These are phyloP conservation scores for Archips crataeganus DNA, from an alignment of 2,888 invertebrate species.

Conservation along the genomic window DNA sequence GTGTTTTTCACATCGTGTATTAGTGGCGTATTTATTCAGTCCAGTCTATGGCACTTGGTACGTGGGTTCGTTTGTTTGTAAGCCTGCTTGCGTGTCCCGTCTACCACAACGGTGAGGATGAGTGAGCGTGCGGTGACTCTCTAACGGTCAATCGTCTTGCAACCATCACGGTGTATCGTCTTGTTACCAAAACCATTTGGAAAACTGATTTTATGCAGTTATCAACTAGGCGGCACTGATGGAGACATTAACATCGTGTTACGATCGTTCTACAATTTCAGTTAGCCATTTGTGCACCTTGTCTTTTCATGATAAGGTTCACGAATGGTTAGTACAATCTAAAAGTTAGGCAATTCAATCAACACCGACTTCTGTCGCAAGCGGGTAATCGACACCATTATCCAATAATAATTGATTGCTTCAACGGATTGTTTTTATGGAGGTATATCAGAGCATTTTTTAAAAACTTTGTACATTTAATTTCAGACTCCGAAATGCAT, in stretches of 20 bases:
- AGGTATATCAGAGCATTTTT: too few relatives aligned
- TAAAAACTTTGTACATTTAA: too few relatives aligned
- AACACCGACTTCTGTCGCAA: too few relatives aligned
- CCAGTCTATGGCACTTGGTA: neutral
- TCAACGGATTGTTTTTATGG: too few relatives aligned
- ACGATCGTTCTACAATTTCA: neutral
- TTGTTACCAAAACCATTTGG: conserved; percentile 49
- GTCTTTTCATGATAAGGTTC: too few relatives aligned
- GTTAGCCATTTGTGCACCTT: neutral
- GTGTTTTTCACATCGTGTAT: neutral
- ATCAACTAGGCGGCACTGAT: conserved; percentile 28
- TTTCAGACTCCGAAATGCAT: too few relatives aligned
- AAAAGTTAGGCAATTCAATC: too few relatives aligned
- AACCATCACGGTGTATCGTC: conserved; percentile 57
- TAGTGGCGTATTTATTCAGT: neutral
- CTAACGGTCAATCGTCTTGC: conserved; percentile 50
- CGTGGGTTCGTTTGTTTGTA: conserved; percentile 2
- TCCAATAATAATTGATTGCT: too few relatives aligned
- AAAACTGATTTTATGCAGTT: conserved; percentile 4
- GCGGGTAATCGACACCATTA: too few relatives aligned
- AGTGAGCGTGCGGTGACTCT: conserved; percentile 35
- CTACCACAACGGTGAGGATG: conserved; percentile 27
- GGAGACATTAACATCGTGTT: neutral
- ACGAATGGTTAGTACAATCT: too few relatives aligned
- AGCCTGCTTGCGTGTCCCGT: conserved; percentile 31